A percentile compares a stretch with the other conserved stretches of the same genome.
Evolutionary conservation across 1,140 invertebrate species (phyloP).

Genomic region (Drosophila gunungcola): DNA sequence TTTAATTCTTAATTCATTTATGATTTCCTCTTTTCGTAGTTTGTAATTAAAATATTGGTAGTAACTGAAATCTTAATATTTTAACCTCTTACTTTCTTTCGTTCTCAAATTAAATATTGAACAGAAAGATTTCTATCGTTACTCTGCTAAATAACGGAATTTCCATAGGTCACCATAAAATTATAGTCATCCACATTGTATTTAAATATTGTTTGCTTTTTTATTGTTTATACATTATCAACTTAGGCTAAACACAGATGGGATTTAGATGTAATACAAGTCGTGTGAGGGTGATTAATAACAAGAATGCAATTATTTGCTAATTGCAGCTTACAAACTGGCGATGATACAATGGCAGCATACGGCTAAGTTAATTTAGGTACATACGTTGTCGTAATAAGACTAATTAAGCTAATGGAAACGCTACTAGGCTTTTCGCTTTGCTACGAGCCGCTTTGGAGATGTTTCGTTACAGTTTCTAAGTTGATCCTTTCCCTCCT

Average conservation of each 20-base stretch:
- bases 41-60: no score
- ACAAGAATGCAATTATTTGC: constrained; percentile 48
- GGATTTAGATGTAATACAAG: constrained; percentile 40
- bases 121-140: no score
- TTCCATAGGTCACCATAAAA: no score
- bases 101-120: no score
- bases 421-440: constrained; percentile 53
- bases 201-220: constrained; percentile 20
- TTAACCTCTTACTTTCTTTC: no score
- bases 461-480: constrained; percentile 44
- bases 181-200: neutral
- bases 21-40: no score
- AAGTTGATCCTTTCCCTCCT: neutral
- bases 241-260: constrained; percentile 43
- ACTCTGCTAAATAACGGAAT: neutral
- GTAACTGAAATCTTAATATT: no score
- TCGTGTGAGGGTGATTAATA: constrained; percentile 33
- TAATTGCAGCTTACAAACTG: constrained; percentile 49
- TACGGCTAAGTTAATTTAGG: constrained; percentile 55
- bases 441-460: constrained; percentile 71
- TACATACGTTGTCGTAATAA: constrained; percentile 60
- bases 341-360: constrained; percentile 45
- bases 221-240: constrained; percentile 35
- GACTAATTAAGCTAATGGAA: constrained; percentile 31
- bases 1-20: no score